These are phyloP conservation scores for Blastobasis lacticolella DNA, from an alignment of 2,888 invertebrate species.

Conservation along the genomic window DNA sequence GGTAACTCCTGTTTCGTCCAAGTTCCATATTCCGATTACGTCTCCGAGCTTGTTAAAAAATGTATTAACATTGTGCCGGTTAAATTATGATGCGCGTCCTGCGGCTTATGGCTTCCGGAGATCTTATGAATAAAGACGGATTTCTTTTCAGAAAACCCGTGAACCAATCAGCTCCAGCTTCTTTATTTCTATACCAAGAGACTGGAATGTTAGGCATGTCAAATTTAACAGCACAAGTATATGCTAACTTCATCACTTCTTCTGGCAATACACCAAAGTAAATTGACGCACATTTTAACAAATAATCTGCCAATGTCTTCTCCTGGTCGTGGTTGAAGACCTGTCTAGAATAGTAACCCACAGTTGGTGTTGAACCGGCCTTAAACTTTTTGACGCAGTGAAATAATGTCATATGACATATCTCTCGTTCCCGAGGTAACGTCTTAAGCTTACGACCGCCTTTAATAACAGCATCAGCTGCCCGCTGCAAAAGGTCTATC, in stretches of 20 bases:
- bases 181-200: background rate
- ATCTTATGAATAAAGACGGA: conserved; percentile 4
- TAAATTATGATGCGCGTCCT: conserved; percentile 8
- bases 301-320: conserved; percentile 2
- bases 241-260: conserved; percentile 14
- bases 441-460: conserved; percentile 11
- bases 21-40: conserved; percentile 18
- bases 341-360: conserved; percentile 4
- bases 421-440: conserved; percentile 10
- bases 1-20: conserved; percentile 23
- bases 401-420: conserved; percentile 13
- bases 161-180: conserved; percentile 14
- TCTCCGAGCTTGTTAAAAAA: conserved; percentile 15
- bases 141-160: conserved; percentile 11
- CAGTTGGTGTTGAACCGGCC: conserved; percentile 4
- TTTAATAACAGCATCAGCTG: background rate
- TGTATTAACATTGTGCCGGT: conserved; percentile 9
- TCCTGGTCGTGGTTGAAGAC: conserved; percentile 8
- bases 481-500: background rate
- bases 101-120: conserved; percentile 10
- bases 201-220: background rate
- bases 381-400: conserved; percentile 8
- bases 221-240: conserved; percentile 12
- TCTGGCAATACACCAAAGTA: conserved; percentile 13
- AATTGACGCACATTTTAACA: conserved; percentile 11